Conservation (phyloP, 2,113 vertebrate species). For the Osmerus eperlanus region DNA sequence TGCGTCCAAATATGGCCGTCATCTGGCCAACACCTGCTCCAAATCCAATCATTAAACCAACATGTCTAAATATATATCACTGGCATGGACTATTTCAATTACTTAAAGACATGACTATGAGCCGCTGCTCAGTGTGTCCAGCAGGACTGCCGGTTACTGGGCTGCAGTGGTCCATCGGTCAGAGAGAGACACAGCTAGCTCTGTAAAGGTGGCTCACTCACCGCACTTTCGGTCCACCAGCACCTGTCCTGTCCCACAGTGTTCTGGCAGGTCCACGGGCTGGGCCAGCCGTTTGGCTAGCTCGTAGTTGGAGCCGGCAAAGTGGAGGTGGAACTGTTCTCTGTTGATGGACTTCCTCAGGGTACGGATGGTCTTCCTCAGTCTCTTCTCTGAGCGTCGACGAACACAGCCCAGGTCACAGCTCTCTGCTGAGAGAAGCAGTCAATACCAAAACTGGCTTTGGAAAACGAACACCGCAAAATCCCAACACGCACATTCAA, state of each 20-base stretch:
- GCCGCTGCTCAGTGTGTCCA: conserved; percentile 1
- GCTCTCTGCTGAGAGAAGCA: conserved; percentile 77
- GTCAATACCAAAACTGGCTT: conserved; percentile 55
- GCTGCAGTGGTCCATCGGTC: not conserved
- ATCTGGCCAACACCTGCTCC: conserved; percentile 68
- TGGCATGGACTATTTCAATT: conserved; percentile 49
- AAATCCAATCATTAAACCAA: conserved; percentile 65
- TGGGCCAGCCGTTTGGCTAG: conserved; percentile 72
- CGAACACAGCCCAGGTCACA: conserved; percentile 85
- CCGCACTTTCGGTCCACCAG: conserved; percentile 82
- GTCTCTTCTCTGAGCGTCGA: conserved; percentile 86
- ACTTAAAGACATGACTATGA: conserved; percentile 41
- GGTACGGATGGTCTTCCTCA: conserved; percentile 88
- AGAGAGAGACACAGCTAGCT: not conserved
- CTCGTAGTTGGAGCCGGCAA: conserved; percentile 82
- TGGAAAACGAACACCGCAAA: conserved; percentile 1
- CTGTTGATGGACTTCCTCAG: conserved; percentile 89
- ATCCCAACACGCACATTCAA: too few species aligned
- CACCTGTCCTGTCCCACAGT: conserved; percentile 80
- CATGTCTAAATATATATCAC: conserved; percentile 61
- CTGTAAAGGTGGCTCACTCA: conserved; percentile 65
- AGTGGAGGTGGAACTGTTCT: conserved; percentile 89
- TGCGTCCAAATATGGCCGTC: conserved; percentile 62
- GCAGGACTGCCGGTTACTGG: not conserved
- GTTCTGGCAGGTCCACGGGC: conserved; percentile 65